Evolutionary conservation across 2,113 vertebrate genomes (phyloP), one percentile per base, ranked within the genome.

Genomic region (Myotis yumanensis): DNA sequence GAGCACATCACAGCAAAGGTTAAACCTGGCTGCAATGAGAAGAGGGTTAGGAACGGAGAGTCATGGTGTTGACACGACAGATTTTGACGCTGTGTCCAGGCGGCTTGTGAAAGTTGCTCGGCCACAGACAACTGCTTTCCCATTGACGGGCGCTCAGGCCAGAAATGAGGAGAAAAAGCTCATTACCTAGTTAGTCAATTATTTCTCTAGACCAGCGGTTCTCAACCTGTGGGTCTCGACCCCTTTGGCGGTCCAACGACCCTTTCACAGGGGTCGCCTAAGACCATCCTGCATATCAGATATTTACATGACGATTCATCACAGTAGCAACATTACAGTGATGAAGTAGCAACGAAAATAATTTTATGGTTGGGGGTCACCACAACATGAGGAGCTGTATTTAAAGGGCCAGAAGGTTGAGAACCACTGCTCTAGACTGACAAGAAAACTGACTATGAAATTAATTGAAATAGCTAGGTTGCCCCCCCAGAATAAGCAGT

Each of bases 401-500:
- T 37, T 37, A 37, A 37, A 37, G 37, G 37, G 37, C 37, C 37
- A 37, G 37, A 4, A 37, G 37, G 37, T 37, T 37, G 37, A 37
- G 37, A 37, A 37, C 37, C 37, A 37, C 37, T 37, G 37, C 43
- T 46, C 46, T 52, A 57, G 54, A 57, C 54, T 22, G 54, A 57
- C 54, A 8, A 85, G 84, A 90, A 91, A 97, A 73, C 30, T 9
- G 46, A 71, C 46, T 30, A 14, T 75, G 35, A 92, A 54, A 59
- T 86, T 73, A 94, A 81, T 89, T 43, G 30, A 66, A 91, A 71
- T 83, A 52, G 16, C 15, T 30, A 59, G 80, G 66, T 84, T 92
- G 71, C 5, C 62, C 28, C 28, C 9, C 25, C 23, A 28, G 43
- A 28, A 40, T 75, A 79, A 90, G 79, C 2, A 11, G 4, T 81